Base-by-base conservation (phyloP, 2,113 vertebrate species). In the Tupaia chinensis region DNA sequence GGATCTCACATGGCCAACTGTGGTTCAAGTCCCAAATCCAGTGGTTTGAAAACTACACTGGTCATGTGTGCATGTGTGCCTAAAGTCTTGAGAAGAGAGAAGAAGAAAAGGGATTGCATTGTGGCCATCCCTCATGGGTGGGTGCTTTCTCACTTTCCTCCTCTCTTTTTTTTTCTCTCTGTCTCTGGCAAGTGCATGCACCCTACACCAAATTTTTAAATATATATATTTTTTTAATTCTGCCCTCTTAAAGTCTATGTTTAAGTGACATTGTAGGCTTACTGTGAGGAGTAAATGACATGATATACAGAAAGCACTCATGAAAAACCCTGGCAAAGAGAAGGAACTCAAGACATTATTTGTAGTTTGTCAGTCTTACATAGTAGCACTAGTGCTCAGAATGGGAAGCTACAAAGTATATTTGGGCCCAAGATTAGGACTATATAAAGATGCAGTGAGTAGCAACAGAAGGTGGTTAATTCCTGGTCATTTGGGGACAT, bases 401-500 rank as follows among this genome's bases (percentile, higher is more conserved):
- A 73, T 79, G 4, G 54, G 91, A 80, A 88, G 19, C 68, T 92
- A 83, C 20, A 72, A 32, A 77, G n/a, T 61, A 76, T 10, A 72
- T 34, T 23, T 66, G 56, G n/a, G 82, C 16, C 34, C 22, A 94
- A 85, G 79, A 93, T 80, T 82, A 83, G 44, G 66, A 20, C 54
- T 96, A 80, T 73, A 72, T 87, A 94, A 94, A 92, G 72, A 91
- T 86, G 7, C 12, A 34, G 29, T 63, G 23, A 14, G 4, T 74
- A 72, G 53, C 56, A 61, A 86, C 25, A 70, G n/a, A 86, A 86
- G 16, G 1, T 65, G 65, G 34, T 65, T 83, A 92, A 84, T 68
- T 96, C 32, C 88, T 63, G 29, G 16, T 92, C 70, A 88, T 96
- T 93, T 93, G 66, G 90, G 74, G 29, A 80, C 72, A 93, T 58